Percentiles rank a stretch among this genome's conserved stretches.
Conservation (phyloP, 2,113 vertebrate genomes). For the Gymnorhina tibicen region DNA sequence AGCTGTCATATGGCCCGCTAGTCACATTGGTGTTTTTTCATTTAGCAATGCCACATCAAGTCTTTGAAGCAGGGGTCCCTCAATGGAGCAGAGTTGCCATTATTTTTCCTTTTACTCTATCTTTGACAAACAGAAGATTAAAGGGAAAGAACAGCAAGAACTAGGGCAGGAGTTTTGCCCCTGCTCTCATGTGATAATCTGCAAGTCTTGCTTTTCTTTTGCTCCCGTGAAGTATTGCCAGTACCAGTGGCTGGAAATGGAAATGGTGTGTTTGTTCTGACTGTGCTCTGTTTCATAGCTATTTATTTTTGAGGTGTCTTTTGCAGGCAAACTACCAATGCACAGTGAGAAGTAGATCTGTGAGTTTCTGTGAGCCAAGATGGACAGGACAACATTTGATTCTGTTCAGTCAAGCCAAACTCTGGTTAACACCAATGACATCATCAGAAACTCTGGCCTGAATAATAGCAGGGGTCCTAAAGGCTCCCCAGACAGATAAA, state of each 20-base stretch:
- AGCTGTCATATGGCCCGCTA: background rate
- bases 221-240: background rate
- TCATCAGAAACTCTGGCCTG: background rate
- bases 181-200: background rate
- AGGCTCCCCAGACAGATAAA: background rate
- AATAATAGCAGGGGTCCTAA: background rate
- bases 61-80: background rate
- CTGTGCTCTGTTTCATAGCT: background rate
- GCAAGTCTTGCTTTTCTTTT: background rate
- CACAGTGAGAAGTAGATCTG: background rate
- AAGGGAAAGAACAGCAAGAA: background rate
- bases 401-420: background rate
- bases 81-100: background rate
- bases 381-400: background rate
- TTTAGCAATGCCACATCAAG: background rate
- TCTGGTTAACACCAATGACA: background rate
- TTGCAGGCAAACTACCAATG: background rate
- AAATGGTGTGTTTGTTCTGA: accelerated
- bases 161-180: background rate
- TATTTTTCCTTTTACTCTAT: background rate
- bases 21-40: background rate
- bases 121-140: background rate
- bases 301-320: background rate
- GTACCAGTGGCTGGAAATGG: background rate
- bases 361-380: background rate